Base-by-base conservation (phyloP, 2,888 invertebrate species). In the Antheraea yamamai region DNA sequence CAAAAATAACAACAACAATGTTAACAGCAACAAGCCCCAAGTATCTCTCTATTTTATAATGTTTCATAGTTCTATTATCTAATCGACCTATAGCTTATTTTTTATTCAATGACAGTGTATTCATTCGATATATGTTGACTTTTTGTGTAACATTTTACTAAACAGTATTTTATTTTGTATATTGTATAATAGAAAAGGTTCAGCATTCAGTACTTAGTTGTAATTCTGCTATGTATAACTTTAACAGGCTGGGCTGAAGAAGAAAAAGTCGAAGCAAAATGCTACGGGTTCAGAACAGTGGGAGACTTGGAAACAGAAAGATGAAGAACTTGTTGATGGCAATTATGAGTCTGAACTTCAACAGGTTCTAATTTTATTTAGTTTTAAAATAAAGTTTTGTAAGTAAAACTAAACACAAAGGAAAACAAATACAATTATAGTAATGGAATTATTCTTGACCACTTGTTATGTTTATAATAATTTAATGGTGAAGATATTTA, bases 251-350 rank as follows among this genome's bases (percentile, higher is more conserved):
- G 80, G 81, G 68, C 78, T 86, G 55, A 94, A 92, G 78, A 94
- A 92, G 84, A 93, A 93, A 83, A 96, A 96, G 86, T 87, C 94
- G 75, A 95, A 93, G 81, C 92, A 90, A 73, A 88, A 88, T 2
- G 80, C 86, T 75, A 92, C 95, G 26, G 90, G 92, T 18, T 70
- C 70, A 39, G 96, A 96, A 79, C 97, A 97, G 82, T 97, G 97
- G 97, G 96, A 97, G 87, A 95, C 95, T 81, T 97, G 97, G 97
- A 97, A 96, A 84, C 95, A 96, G 86, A 96, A 96, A 84, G 97
- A 97, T 91, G 95, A 95, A 77, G 95, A 96, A 91, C 95, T 96
- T 86, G 96, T 96, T 51, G 95, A 96, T 89, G 95, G 96, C 80
- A 90, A 95, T 88, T 96, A 89, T 87, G 95, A 96, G 84, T 88